Evolutionary conservation across 53 echinoderm and acorn worm species (phyloP).

Genomic region (Crossaster papposus): DNA sequence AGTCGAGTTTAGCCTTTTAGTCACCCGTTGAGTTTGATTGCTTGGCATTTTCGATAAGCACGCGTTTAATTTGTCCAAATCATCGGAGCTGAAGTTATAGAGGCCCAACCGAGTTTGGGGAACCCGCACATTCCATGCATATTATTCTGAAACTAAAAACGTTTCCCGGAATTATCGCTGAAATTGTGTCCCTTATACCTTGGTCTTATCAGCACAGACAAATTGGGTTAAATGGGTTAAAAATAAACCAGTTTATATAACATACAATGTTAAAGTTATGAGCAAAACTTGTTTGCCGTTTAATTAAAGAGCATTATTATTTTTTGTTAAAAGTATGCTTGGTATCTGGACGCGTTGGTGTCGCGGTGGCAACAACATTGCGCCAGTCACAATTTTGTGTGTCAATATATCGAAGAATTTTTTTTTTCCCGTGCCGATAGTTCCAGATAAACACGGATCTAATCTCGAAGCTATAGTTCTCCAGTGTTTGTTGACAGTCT

Average conservation of each 20-base stretch:
- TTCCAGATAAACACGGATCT: constrained; percentile 21
- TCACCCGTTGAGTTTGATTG: constrained; percentile 28
- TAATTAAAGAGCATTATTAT: not conserved
- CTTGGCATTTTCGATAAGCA: constrained; percentile 14
- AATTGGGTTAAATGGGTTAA: not conserved
- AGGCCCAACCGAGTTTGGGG: not conserved
- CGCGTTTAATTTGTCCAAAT: constrained; percentile 6
- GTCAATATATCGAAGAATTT: constrained; percentile 32
- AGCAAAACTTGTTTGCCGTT: constrained; percentile 21
- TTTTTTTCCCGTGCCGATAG: not conserved
- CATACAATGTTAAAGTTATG: constrained; percentile 16
- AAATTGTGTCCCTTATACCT: not conserved
- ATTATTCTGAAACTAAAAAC: not conserved
- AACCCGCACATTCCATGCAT: constrained; percentile 30
- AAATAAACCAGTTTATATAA: constrained; percentile 32
- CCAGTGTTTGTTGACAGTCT: constrained; percentile 54
- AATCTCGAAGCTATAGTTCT: constrained; percentile 28
- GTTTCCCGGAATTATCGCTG: not conserved
- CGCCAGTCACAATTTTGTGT: not conserved
- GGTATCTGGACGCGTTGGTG: constrained; percentile 19
- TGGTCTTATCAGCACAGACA: not conserved
- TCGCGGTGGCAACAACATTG: not conserved
- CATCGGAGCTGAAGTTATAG: constrained; percentile 2
- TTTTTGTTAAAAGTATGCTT: not conserved
- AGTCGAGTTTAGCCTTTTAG: not conserved